Evolutionary conservation across 2,888 invertebrate genomes (phyloP), one percentile per base, ranked within the genome.

Genomic region (Lucinisca nassula): DNA sequence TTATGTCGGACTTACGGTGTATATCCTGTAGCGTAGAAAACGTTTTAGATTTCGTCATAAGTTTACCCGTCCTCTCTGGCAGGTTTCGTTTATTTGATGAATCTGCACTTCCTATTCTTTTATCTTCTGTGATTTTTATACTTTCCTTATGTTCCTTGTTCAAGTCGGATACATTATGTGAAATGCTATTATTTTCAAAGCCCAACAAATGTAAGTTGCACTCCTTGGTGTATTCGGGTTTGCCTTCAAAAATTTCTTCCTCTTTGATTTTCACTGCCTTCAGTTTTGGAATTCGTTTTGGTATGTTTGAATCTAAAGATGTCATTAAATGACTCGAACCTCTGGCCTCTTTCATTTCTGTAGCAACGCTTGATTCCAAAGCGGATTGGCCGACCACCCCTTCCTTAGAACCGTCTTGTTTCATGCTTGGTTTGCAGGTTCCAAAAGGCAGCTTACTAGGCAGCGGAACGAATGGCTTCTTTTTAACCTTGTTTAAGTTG

Each of bases 251-350:
- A 58, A 90, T 82, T 67, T 67, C 67, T 78, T 90, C 90, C 49
- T 90, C 90, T 51, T 88, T 82, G 40, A 90, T 90, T 61, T 90
- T 90, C 1, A 90, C 86, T 32, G 90, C 90, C 51, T 85, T 90
- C 45, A 90, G 79, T 77, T 90, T 90, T n/a, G 88, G 90, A 45
- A 88, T 88, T 61, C 40, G 37, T 32, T 51, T 78, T 12, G 85
- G 85, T 10, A 49, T 27, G 32, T 17, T 35, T 12, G 37, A 17
- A 67, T n/a, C 21, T 32, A 12, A 6, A 17, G 30, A 12, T 55
- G 37, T 51, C 35, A 10, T 49, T 30, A 17, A 17, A 4, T n/a
- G 27, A 24, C 24, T 12, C 2, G 27, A 1, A 58, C 27, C 14
- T 58, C 10, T 4, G 51, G 10, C 21, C n/a, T n/a, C n/a, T n/a